Evolutionary conservation across 2,113 vertebrate species (phyloP).

Genomic region (Megaptera novaeangliae): DNA sequence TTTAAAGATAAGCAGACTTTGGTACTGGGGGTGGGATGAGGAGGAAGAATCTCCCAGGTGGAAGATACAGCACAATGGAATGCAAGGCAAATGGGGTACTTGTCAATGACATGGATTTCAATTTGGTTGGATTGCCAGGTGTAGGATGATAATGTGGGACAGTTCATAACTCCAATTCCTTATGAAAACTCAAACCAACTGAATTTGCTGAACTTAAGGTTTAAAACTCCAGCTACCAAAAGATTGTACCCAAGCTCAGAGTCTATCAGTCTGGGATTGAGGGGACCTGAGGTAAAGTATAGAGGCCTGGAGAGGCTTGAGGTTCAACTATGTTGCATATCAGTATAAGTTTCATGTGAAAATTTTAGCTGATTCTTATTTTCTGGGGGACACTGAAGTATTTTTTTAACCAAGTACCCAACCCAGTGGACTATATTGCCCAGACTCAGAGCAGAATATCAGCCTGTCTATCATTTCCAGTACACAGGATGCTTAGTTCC

Average conservation of each 20-base stretch:
- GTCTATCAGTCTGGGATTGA: not conserved
- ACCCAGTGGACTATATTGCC: not conserved
- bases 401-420: not conserved
- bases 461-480: not conserved
- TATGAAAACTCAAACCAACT: not conserved
- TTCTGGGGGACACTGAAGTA: not conserved
- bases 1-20: not conserved
- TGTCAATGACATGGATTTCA: not conserved
- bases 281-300: not conserved
- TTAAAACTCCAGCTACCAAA: not conserved
- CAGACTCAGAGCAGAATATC: not conserved
- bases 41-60: not conserved
- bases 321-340: not conserved
- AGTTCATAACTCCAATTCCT: not conserved
- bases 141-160: not conserved
- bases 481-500: not conserved
- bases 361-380: not conserved
- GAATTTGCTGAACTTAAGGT: not conserved
- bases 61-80: not conserved
- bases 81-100: fast-evolving
- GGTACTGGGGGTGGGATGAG: not conserved
- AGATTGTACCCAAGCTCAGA: not conserved
- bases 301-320: not conserved
- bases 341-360: not conserved
- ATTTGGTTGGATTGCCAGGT: not conserved